Evolutionary conservation across 2,113 vertebrate species (phyloP), one percentile per base, ranked within the genome.

Genomic region (Mastomys natalensis): DNA sequence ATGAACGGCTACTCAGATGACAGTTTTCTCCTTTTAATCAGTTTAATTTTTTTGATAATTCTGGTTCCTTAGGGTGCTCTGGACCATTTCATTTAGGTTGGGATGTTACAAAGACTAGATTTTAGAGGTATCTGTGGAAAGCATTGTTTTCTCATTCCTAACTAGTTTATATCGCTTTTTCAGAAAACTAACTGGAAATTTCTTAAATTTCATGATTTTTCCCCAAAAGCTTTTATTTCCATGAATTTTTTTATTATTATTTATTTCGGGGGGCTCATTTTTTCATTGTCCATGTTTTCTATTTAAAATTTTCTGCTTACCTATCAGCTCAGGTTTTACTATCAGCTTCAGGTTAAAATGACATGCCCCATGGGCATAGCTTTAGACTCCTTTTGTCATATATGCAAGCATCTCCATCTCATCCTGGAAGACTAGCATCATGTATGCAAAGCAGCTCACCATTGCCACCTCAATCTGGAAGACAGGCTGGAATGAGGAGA

Each of bases 191-290:
- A 16, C 43, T 73, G 80, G 26, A 62, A 78, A 72, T 55, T 31
- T 72, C 64, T 85, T 72, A 73, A 73, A 55, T 89, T 89, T 85
- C 5, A 10, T 94, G 29, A 77, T 93, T 62, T 93, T 43, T 37
- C 22, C n/a, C 7, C 37, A 34, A 85, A 7, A 94, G 34, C 2
- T 29, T 81, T 94, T 24, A 89, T 1, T 62, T 87, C 89, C 1
- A 55, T 89, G n/a, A n/a, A 62, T 55, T 78, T 92, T 85, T 55
- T 15, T 87, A 13, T 45, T 89, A 45, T 62, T 21, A 34, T 76
- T 64, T 55, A 45, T 34, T 81, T 91, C 17, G 11, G 22, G 34
- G 7, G 26, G 7, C 24, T 66, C 4, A 37, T 29, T 45, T 2
- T 2, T 1, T 76, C 19, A 80, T 6, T 64, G 1, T 16, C 48